Evolutionary conservation across 2,888 invertebrate species (phyloP).

Genomic region (Temnothorax unifasciatus): DNA sequence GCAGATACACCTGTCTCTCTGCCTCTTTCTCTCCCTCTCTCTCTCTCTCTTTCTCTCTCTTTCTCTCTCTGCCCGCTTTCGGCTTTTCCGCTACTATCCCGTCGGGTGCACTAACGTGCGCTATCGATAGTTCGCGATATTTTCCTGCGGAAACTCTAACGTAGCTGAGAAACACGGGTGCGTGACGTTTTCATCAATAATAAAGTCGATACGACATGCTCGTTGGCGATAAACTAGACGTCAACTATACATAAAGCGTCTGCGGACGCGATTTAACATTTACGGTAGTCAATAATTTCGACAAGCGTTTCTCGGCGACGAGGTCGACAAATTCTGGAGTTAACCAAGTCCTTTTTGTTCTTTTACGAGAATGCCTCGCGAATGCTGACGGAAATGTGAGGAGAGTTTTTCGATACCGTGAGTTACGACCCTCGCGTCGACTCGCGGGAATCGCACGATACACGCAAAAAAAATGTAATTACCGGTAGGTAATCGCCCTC

Average conservation of each 20-base stretch:
- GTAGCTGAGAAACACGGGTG: constrained; percentile 26
- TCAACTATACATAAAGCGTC: constrained; percentile 13
- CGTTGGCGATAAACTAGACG: constrained; percentile 31
- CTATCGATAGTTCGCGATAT: constrained; percentile 36
- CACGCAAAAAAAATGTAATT: constrained; percentile 30
- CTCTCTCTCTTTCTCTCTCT: constrained; percentile 4
- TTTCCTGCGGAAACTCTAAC: constrained; percentile 23
- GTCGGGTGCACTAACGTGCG: constrained; percentile 50
- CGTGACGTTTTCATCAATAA: constrained; percentile 31
- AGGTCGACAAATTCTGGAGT: background rate
- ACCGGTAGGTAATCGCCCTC: constrained; percentile 14
- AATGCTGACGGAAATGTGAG: constrained; percentile 12
- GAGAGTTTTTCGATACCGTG: background rate
- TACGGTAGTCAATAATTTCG: constrained; percentile 33
- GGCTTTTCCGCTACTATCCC: constrained; percentile 45
- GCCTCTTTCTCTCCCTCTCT: background rate
- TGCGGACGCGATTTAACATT: constrained; percentile 5
- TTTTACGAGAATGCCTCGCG: constrained; percentile 5
- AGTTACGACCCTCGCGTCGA: background rate
- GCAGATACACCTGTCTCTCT: background rate
- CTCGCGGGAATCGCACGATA: background rate
- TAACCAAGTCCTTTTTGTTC: background rate
- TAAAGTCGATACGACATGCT: constrained; percentile 16
- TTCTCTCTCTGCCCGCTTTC: constrained; percentile 37
- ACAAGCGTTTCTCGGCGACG: constrained; percentile 46